phyloP scores from a whole-genome alignment of 2,888 invertebrate species.

The Dicranocentrus wangi region DNA sequence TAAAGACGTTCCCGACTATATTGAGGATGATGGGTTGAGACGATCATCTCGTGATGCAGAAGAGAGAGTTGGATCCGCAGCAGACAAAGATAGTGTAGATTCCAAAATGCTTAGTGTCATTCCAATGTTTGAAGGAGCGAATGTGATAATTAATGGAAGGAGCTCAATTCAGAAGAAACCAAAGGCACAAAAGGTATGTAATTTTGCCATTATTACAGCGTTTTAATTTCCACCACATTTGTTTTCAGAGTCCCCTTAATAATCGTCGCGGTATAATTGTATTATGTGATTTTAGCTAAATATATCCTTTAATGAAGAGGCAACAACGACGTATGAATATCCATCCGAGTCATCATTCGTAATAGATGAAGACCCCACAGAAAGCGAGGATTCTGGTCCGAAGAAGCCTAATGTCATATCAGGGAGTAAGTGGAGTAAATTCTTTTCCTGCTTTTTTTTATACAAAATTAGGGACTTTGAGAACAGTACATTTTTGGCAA shows the following conservation, averaged over 20 bases:
- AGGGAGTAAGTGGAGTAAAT: slow-evolving; percentile 66
- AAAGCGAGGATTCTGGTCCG: slow-evolving; percentile 70
- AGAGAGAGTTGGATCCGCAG: slow-evolving; percentile 43
- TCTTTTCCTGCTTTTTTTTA: background rate
- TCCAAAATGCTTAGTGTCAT: slow-evolving; percentile 77
- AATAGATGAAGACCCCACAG: slow-evolving; percentile 77
- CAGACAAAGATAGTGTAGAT: slow-evolving; percentile 47
- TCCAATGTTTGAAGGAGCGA: slow-evolving; percentile 86
- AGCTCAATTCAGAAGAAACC: slow-evolving; percentile 84
- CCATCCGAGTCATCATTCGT: slow-evolving; percentile 90
- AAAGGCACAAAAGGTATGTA: slow-evolving; percentile 79
- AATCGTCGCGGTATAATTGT: no score
- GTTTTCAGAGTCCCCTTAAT: no score
- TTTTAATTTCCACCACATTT: background rate
- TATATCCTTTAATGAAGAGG: slow-evolving; percentile 91
- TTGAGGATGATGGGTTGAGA: slow-evolving; percentile 77
- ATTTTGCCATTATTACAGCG: background rate
- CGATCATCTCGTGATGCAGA: background rate
- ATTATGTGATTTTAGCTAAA: slow-evolving; percentile 80
- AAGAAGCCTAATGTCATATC: slow-evolving; percentile 69
- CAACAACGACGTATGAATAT: slow-evolving; percentile 92
- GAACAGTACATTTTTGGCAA: no score
- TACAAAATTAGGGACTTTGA: background rate
- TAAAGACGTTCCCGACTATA: slow-evolving; percentile 89
- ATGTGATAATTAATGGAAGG: slow-evolving; percentile 91